phyloP scores from a whole-genome alignment of 2,113 vertebrate genomes.

The Coracopsis vasa region DNA sequence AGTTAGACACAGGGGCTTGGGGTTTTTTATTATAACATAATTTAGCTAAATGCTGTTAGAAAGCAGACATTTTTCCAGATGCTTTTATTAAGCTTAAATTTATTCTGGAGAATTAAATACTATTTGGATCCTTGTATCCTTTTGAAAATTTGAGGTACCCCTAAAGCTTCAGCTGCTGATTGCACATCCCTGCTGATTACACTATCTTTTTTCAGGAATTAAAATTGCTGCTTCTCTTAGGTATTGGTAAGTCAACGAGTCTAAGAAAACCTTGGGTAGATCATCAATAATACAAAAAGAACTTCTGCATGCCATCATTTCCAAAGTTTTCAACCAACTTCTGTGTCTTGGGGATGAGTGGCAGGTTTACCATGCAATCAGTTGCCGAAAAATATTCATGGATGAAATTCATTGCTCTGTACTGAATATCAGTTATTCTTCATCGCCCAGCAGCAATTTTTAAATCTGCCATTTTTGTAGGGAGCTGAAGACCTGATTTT shows the following conservation, averaged over 20 bases:
- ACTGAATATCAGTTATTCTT: neutral
- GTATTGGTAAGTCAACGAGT: neutral
- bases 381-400: neutral
- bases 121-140: neutral
- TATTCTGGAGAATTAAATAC: neutral
- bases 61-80: neutral
- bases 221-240: neutral
- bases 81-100: neutral
- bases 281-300: neutral
- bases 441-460: neutral
- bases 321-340: neutral
- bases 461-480: neutral
- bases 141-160: neutral
- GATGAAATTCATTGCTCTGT: neutral
- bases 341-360: accelerated
- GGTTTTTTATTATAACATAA: accelerated
- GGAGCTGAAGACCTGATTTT: neutral
- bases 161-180: neutral
- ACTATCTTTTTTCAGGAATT: neutral
- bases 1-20: accelerated
- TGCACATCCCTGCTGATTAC: accelerated
- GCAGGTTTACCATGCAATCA: neutral
- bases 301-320: neutral
- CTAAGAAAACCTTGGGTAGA: neutral
- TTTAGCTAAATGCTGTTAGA: neutral